Evolutionary conservation across 1,140 invertebrate species (phyloP), one percentile per base, ranked within the genome.

Genomic region (Parapsyche elsis): DNA sequence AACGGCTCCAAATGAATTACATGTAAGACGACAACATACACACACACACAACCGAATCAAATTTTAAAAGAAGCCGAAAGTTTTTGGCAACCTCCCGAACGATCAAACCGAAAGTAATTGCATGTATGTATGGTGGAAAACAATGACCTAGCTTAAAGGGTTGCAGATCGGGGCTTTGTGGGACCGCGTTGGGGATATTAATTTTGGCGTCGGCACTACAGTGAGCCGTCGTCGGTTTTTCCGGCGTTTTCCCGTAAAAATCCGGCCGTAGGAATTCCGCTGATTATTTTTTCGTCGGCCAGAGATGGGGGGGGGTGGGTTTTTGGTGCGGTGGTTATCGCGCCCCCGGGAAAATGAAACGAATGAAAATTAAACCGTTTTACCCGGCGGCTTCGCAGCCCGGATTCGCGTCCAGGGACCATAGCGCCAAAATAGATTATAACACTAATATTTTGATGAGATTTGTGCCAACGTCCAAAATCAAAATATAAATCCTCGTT

Each of bases 361-460:
- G 73, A 82, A 82, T 80, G 81, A 82, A 82, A 82, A 82, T 82
- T 82, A 82, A 82, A 82, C 81, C 81, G 78, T 79, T 81, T 80
- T 76, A 23, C 61, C 59, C 73, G 71, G 46, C 46, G 76, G 59
- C 45, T 53, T 23, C 45, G 0, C 19, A 19, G 21, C 7, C 44
- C 53, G 53, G 74, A 30, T 57, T 57, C 45, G 45, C 38, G 71
- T 57, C 38, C 14, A 49, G 71, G 71, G 71, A 75, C 71, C 71
- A 16, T 23, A 12, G 21, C 70, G 30, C 19, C 9, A 61, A 59
- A 59, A 76, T 76, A 44, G 74, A 76, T 76, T 76, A 76, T 57
- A 19, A 19, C 53, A 61, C 74, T 76, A 24, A 59, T 61, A 38
- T 76, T 76, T 59, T 74, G 71, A 74, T 74, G 71, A 24, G 71